These are phyloP conservation scores for Polyommatus iphigenia DNA, from an alignment of 2,888 invertebrate genomes.

Conservation along the genomic window DNA sequence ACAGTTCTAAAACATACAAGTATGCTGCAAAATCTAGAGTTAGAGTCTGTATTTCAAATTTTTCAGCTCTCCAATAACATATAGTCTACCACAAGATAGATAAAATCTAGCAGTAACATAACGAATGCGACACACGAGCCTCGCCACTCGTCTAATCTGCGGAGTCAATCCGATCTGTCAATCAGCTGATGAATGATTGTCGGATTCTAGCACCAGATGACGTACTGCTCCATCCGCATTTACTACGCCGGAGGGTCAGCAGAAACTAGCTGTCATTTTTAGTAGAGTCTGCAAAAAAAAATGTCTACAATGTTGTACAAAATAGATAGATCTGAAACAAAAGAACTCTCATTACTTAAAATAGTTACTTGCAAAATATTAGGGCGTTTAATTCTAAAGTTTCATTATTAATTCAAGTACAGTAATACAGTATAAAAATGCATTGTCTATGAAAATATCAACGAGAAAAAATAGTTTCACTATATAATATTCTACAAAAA, in stretches of 20 bases:
- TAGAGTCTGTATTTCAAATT: neutral
- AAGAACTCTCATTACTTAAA: too few relatives aligned
- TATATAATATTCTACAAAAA: too few relatives aligned
- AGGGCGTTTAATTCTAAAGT: too few relatives aligned
- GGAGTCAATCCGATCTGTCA: slow-evolving; percentile 16
- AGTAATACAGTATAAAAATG: too few relatives aligned
- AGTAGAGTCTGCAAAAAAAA: neutral
- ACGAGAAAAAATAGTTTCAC: too few relatives aligned
- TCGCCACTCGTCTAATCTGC: slow-evolving; percentile 14
- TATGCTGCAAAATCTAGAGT: neutral
- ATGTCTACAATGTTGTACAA: too few relatives aligned
- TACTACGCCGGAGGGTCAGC: neutral
- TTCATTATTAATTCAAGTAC: too few relatives aligned
- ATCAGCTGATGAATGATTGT: slow-evolving; percentile 16
- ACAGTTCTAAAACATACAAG: neutral
- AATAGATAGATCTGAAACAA: too few relatives aligned
- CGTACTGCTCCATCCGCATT: slow-evolving; percentile 7
- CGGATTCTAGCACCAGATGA: neutral
- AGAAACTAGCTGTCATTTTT: neutral
- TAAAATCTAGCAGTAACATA: neutral
- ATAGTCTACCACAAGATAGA: neutral
- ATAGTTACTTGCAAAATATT: too few relatives aligned
- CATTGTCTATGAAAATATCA: too few relatives aligned
- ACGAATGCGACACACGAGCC: neutral
- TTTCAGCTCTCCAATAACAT: neutral